Percentiles rank a stretch among this genome's conserved stretches.
Conservation (phyloP, 1,140 invertebrate species). For the Heliconius himera region DNA sequence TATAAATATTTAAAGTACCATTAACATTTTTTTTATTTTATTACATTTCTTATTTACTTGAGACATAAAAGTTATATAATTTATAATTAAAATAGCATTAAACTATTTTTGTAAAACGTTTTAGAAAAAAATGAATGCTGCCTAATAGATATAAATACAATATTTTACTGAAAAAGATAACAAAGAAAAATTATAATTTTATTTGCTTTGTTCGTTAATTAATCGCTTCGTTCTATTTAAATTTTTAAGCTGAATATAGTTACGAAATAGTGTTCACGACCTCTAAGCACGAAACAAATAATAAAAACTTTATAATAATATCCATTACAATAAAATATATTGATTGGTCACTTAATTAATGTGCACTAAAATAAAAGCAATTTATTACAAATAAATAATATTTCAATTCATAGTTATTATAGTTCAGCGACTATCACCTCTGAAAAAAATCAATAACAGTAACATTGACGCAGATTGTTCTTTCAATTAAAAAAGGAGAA, state of each 20-base stretch:
- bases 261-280: neutral
- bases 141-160: neutral
- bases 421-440: slow-evolving; percentile 18
- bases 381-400: slow-evolving; percentile 1
- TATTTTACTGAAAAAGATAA: neutral
- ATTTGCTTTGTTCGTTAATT: neutral
- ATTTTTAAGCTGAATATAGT: neutral
- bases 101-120: neutral
- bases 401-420: neutral
- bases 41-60: too few species aligned
- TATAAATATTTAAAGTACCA: too few species aligned
- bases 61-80: too few species aligned
- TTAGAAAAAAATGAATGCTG: too few species aligned
- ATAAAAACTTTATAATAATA: neutral
- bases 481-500: slow-evolving; percentile 15
- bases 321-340: neutral
- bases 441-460: slow-evolving; percentile 46
- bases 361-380: neutral
- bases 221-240: neutral
- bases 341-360: neutral
- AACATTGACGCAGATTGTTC: slow-evolving; percentile 31
- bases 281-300: slow-evolving; percentile 26
- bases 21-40: too few species aligned
- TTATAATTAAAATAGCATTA: neutral
- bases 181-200: neutral